A percentile compares a stretch with the other conserved stretches of the same genome.
Conservation (phyloP, 2,888 invertebrate genomes). For the Phengaris alcon region DNA sequence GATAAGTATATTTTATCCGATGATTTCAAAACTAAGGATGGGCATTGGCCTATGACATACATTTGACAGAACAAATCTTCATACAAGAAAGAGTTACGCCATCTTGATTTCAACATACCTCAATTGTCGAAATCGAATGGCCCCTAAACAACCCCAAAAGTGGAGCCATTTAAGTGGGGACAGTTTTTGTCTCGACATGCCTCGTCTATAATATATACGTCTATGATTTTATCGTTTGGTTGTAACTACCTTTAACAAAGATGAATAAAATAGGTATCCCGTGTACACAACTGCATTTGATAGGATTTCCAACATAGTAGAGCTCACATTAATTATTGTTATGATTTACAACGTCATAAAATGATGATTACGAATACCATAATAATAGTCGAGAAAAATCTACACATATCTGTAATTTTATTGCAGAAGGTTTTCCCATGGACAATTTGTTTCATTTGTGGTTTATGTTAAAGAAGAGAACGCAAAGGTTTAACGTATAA, state of each 20-base stretch:
- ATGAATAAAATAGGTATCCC: neutral
- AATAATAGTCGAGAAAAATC: constrained; percentile 10
- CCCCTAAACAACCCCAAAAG: too few relatives aligned
- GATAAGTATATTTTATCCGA: too few relatives aligned
- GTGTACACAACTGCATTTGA: neutral
- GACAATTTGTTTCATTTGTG: constrained; percentile 14
- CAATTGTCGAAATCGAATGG: too few relatives aligned
- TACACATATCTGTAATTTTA: neutral
- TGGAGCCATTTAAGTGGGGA: too few relatives aligned
- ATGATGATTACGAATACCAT: neutral
- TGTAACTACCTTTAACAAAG: neutral
- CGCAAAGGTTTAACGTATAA: neutral
- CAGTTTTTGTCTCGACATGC: too few relatives aligned
- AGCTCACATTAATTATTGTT: constrained; percentile 5
- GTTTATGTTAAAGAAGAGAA: constrained; percentile 1
- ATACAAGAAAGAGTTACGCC: too few relatives aligned
- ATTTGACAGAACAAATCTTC: too few relatives aligned
- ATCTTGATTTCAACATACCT: too few relatives aligned
- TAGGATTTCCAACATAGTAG: neutral
- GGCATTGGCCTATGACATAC: too few relatives aligned
- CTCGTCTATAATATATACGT: too few relatives aligned
- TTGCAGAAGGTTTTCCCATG: neutral
- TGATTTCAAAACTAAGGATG: too few relatives aligned
- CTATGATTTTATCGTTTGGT: neutral
- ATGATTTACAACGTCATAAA: neutral